Evolutionary conservation across 2,113 vertebrate species (phyloP).

Genomic region (Monarcha castaneiventris): DNA sequence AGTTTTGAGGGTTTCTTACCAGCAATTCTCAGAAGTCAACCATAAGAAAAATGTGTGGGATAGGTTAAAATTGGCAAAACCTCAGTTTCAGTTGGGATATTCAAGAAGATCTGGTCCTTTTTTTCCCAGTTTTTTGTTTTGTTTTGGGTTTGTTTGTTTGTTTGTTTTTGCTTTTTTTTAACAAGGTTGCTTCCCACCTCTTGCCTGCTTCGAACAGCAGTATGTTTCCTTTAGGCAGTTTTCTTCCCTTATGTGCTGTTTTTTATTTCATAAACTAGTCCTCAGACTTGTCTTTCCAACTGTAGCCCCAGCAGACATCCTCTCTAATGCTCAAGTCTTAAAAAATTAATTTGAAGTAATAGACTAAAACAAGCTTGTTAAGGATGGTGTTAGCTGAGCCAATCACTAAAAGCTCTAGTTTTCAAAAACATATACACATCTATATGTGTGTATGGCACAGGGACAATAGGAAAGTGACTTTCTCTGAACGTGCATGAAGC

Average conservation of each 20-base stretch:
- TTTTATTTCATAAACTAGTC: constrained; percentile 27
- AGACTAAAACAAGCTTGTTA: constrained; percentile 55
- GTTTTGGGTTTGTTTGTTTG: neutral
- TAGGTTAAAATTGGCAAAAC: neutral
- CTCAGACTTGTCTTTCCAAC: constrained; percentile 40
- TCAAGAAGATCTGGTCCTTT: neutral
- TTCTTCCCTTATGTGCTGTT: constrained; percentile 55
- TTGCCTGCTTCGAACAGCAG: neutral
- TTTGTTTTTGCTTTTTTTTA: neutral
- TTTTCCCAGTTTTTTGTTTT: neutral
- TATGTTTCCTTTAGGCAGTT: constrained; percentile 49
- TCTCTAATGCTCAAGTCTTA: constrained; percentile 41
- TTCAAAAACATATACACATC: neutral
- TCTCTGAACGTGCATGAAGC: neutral
- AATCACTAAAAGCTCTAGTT: neutral
- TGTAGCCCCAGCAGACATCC: constrained; percentile 27
- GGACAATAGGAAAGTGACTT: neutral
- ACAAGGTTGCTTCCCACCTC: neutral
- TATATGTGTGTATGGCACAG: neutral
- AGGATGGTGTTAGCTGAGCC: neutral
- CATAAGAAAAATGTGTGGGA: neutral
- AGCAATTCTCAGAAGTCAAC: neutral
- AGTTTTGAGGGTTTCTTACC: neutral
- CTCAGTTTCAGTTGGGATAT: neutral
- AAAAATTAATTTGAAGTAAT: constrained; percentile 66